Base-by-base conservation (phyloP, 2,888 invertebrate genomes). In the Melieria crassipennis region DNA sequence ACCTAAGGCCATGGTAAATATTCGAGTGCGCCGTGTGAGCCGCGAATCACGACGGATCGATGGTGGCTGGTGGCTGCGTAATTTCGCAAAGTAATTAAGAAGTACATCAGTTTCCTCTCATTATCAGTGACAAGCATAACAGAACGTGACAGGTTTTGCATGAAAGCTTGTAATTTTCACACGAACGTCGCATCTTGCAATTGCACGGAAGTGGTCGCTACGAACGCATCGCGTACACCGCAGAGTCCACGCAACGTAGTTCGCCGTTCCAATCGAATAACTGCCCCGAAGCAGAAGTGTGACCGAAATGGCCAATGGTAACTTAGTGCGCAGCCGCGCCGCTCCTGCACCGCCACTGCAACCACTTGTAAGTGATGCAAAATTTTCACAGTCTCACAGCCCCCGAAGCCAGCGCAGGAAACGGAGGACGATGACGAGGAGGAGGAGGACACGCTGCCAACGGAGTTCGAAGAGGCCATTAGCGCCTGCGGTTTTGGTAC, bases 391-490 rank as follows among this genome's bases (percentile, higher is more conserved):
- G 30, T 30, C 30, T 30, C 30, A 30, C 30, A 30, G 30, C 30
- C 30, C 30, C 30, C 30, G 30, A 30, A 30, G 30, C 30, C 30
- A 30, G 30, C 30, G 30, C 30, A 30, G 30, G 13, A 52, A 5
- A n/a, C 52, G 7, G 13, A 52, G 6, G 5, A 52, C 4, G 13
- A 13, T 4, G 52, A 11, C 4, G 52, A 5, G n/a, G 52, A 52
- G 52, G 52, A 7, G 52, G 52, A 11, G 52, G 13, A 11, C n/a
- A 30, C 10, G 16, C 16, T 30, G 11, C 58, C 75, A 0, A 89
- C 90, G 0, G 91, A 93, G 83, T 93, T 93, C 84, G 93, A 93
- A 82, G 88, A 88, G 1, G 93, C 93, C 0, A 91, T 93, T 60
- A 87, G 89, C 1, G 89, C 90, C 5, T 91, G 92, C 0, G 90